Evolutionary conservation across 1,140 invertebrate species (phyloP).

Genomic region (Marisa cornuarietis): DNA sequence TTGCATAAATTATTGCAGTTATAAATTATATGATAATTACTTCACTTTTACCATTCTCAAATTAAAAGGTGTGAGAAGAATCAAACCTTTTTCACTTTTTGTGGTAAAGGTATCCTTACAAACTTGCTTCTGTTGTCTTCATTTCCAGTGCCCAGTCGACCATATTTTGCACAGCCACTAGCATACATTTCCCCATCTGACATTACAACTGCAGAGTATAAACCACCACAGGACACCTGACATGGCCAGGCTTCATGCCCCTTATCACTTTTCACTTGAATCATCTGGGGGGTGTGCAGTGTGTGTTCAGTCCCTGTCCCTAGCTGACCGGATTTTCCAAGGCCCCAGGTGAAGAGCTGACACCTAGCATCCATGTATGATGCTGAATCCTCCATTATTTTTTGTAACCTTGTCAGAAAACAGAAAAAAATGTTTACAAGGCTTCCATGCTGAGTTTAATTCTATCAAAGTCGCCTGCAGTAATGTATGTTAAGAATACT

Average conservation of each 20-base stretch:
- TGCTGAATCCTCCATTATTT: background rate
- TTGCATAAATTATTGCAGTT: background rate
- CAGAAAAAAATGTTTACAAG: no score
- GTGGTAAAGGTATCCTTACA: background rate
- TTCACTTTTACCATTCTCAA: background rate
- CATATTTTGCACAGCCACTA: constrained; percentile 45
- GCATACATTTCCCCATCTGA: constrained; percentile 26
- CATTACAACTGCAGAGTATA: constrained; percentile 34
- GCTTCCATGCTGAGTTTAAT: no score
- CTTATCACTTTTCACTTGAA: background rate
- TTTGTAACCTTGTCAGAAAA: no score
- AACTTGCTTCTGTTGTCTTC: constrained; percentile 7
- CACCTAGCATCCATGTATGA: background rate
- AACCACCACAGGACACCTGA: constrained; percentile 29
- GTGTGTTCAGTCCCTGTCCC: constrained; percentile 27
- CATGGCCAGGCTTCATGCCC: background rate
- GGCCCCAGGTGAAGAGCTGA: constrained; percentile 35
- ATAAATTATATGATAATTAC: background rate
- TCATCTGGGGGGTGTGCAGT: background rate
- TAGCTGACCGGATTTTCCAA: constrained; percentile 44
- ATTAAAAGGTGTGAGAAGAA: background rate
- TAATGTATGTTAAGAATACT: no score
- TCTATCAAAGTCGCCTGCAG: no score
- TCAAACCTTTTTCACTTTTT: constrained; percentile 22
- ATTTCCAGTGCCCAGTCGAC: constrained; percentile 36